phyloP scores from a whole-genome alignment of 92 coral and sea anemone species.

The Chrysogorgia sp. region DNA sequence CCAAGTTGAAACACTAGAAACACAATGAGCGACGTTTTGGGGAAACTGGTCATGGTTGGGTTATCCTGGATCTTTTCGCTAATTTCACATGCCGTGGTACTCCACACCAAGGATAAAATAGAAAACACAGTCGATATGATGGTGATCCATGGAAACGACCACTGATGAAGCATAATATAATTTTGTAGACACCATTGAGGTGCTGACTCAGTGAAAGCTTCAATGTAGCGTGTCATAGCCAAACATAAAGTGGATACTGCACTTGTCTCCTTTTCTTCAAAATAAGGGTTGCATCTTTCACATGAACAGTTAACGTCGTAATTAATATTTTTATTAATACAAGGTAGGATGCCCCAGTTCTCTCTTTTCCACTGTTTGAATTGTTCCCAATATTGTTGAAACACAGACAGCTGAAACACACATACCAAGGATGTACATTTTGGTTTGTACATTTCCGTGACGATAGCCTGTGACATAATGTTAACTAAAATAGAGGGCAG shows the following conservation, averaged over 20 bases:
- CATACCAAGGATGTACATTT: not conserved
- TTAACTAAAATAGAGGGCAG: constrained; percentile 6
- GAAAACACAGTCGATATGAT: constrained; percentile 80
- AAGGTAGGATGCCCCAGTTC: not conserved
- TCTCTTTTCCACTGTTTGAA: constrained; percentile 28
- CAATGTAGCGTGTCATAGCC: constrained; percentile 28
- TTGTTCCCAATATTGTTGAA: constrained; percentile 1
- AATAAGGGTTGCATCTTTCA: not conserved
- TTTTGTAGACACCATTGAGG: constrained; percentile 90
- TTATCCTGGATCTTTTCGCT: constrained; percentile 52
- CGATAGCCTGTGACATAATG: not conserved
- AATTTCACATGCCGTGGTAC: constrained; percentile 62
- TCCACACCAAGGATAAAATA: constrained; percentile 87
- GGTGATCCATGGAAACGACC: constrained; percentile 49
- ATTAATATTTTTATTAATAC: not conserved
- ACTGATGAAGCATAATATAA: constrained; percentile 64
- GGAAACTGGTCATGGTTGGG: no score
- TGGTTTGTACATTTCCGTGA: no score
- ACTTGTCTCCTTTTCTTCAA: not conserved
- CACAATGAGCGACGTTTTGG: not conserved
- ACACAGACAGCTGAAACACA: constrained; percentile 18
- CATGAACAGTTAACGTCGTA: not conserved
- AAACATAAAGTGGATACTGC: not conserved
- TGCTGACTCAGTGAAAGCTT: constrained; percentile 89
- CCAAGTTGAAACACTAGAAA: no score